phyloP scores from a whole-genome alignment of 2,888 invertebrate genomes.

The Macrophya annulata region DNA sequence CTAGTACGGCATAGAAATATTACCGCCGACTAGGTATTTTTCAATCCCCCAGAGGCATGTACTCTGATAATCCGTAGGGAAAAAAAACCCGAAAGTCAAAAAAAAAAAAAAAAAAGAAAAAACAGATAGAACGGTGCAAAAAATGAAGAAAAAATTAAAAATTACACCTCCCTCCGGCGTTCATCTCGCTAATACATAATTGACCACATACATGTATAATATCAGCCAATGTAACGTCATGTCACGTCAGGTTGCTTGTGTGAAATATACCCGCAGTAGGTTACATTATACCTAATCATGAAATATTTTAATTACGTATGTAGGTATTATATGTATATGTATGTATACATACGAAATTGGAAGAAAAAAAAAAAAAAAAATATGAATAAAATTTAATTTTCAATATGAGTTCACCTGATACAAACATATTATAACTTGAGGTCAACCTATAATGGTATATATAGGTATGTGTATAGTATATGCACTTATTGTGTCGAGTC shows the following conservation, averaged over 20 bases:
- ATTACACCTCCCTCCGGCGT: slow-evolving; percentile 22
- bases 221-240: not conserved
- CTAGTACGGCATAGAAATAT: not conserved
- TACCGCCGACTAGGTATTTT: not conserved
- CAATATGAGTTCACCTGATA: no score
- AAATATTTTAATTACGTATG: no score
- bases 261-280: no score
- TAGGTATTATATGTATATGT: no score
- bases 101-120: not conserved
- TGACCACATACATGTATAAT: not conserved
- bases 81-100: not conserved
- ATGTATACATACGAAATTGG: no score
- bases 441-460: no score
- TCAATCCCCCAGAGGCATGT: slow-evolving; percentile 32
- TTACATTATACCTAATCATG: no score
- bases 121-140: not conserved
- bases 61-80: slow-evolving; percentile 50
- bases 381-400: no score
- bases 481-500: not conserved
- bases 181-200: slow-evolving; percentile 17
- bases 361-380: no score
- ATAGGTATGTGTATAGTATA: no score
- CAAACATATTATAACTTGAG: no score
- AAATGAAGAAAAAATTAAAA: slow-evolving; percentile 51
- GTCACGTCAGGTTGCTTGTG: not conserved